phyloP scores from a whole-genome alignment of 2,888 invertebrate species.

The Phoronis australis region DNA sequence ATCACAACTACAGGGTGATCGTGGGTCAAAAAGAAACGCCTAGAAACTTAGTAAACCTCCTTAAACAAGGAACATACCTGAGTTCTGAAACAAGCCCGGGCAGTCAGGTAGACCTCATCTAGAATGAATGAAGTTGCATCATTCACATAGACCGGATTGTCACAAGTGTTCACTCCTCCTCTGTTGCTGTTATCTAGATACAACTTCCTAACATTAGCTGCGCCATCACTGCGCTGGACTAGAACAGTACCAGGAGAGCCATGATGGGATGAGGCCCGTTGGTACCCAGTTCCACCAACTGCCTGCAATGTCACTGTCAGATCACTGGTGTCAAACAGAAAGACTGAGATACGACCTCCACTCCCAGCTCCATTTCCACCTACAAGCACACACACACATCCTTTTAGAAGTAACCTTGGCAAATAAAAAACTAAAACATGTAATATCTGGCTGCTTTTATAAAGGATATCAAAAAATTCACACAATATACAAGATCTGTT shows the following conservation, averaged over 20 bases:
- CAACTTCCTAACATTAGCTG: slow-evolving; percentile 12
- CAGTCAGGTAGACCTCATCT: slow-evolving; percentile 16
- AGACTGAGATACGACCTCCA: slow-evolving; percentile 26
- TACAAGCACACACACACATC: slow-evolving; percentile 3
- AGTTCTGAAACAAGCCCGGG: slow-evolving; percentile 21
- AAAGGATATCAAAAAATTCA: too few relatives aligned
- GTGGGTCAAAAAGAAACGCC: too few relatives aligned
- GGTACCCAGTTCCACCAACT: slow-evolving; percentile 18
- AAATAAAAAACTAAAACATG: too few relatives aligned
- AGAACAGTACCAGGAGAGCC: slow-evolving; percentile 28
- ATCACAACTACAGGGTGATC: too few relatives aligned
- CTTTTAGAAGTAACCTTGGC: too few relatives aligned
- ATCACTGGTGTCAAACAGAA: slow-evolving; percentile 17
- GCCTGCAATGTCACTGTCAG: slow-evolving; percentile 19
- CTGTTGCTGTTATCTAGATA: slow-evolving; percentile 21
- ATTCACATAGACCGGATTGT: slow-evolving; percentile 13
- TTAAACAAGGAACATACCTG: slow-evolving; percentile 9
- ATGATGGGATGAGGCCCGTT: slow-evolving; percentile 1
- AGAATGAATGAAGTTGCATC: slow-evolving; percentile 7
- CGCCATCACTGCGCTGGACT: slow-evolving; percentile 17
- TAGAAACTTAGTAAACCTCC: too few relatives aligned
- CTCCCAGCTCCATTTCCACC: slow-evolving; percentile 27
- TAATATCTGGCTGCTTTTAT: too few relatives aligned
- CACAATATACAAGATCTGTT: too few relatives aligned
- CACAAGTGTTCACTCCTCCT: slow-evolving; percentile 12